Base-by-base conservation (phyloP, 2,888 invertebrate genomes). In the Drosophila subquinaria region DNA sequence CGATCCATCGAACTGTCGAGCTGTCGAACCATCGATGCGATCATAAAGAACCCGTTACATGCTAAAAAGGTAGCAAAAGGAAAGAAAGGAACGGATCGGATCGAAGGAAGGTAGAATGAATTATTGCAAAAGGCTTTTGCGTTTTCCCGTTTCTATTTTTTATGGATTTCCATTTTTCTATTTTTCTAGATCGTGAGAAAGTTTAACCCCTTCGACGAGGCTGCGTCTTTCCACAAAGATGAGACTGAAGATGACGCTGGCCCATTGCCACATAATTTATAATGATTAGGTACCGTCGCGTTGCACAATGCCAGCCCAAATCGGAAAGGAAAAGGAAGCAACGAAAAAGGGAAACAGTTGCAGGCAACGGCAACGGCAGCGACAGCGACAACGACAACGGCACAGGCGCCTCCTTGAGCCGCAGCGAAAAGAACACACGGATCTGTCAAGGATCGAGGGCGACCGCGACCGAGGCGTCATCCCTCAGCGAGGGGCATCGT, bases 251-350 rank as follows among this genome's bases (percentile, higher is more conserved):
- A 56, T 57, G 65, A 62, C 56, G 79, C 52, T 73, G 66, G 72
- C 69, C 76, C 66, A 68, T 79, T 81, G 81, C 88, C 89, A 88
- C 88, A 89, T 89, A 86, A 86, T 86, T 86, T 86, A 88, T 86
- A 89, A 89, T 86, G 88, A 86, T 85, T 89, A 81, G 82, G 82
- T 76, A 74, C 72, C 79, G 84, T 73, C 66, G 47, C 48, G 33
- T 43, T n/a, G 64, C 47, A 68, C 33, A 80, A 76, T 63, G 45
- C 33, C 35, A 30, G 30, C 38, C 65, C 67, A 30, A 65, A 59
- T 45, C 35, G 56, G 56, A 35, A 48, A 1, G 56, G 56, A 35
- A 48, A 3, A 17, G 36, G 45, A 10, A 17, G 17, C 30, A 30
- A 30, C 30, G 10, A 23, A 69, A 62, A 69, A 69, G 65, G 75